Evolutionary conservation across 2,888 invertebrate genomes (phyloP).

Genomic region (Adelognathus sp.): DNA sequence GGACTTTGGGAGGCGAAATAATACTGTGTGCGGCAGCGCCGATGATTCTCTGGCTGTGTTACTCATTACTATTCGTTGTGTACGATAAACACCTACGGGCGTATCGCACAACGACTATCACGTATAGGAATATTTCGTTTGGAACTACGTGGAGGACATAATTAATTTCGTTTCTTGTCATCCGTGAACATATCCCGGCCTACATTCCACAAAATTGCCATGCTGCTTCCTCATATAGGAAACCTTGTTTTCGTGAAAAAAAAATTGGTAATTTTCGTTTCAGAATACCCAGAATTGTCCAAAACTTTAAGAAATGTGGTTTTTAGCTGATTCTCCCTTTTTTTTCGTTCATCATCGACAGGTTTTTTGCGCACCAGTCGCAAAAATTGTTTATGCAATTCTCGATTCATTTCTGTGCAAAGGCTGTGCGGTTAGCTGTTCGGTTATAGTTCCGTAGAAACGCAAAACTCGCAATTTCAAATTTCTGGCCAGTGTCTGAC

Average conservation of each 20-base stretch:
- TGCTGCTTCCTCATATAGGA: too few species aligned
- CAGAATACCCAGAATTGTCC: too few species aligned
- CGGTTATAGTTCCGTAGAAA: neutral
- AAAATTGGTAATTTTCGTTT: too few species aligned
- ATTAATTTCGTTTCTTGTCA: constrained; percentile 15
- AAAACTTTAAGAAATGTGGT: too few species aligned
- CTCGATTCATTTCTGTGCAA: too few species aligned
- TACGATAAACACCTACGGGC: constrained; percentile 4
- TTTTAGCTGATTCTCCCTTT: too few species aligned
- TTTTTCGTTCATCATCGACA: too few species aligned
- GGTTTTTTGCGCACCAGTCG: too few species aligned
- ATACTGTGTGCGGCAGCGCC: constrained; percentile 3
- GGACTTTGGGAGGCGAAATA: constrained; percentile 43
- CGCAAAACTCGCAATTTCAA: neutral
- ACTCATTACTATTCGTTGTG: constrained; percentile 19
- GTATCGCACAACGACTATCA: too few species aligned
- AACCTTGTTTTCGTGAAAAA: too few species aligned
- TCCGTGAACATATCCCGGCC: neutral
- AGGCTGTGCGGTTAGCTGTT: neutral
- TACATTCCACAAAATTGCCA: constrained; percentile 12
- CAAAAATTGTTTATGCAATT: too few species aligned
- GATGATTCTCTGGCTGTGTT: constrained; percentile 3
- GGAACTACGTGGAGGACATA: neutral
- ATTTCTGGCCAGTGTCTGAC: constrained; percentile 20
- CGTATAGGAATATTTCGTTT: neutral